Conservation (phyloP, 2,797 vertebrate genomes). For the Parambassis ranga region DNA sequence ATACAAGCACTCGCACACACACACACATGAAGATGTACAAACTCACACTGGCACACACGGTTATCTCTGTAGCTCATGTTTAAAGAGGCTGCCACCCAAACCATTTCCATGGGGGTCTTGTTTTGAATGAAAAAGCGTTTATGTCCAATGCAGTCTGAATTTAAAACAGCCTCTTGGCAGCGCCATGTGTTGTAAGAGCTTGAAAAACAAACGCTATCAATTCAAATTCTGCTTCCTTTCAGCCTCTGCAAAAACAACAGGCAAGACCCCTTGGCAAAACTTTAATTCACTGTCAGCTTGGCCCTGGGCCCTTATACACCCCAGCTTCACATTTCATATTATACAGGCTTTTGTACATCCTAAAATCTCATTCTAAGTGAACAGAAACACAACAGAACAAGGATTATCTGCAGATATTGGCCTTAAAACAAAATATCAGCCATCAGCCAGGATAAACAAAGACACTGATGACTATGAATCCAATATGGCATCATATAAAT, state of each 20-base stretch:
- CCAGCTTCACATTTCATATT: not conserved
- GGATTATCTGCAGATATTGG: too few species aligned
- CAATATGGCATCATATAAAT: too few species aligned
- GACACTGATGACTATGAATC: too few species aligned
- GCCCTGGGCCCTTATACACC: not conserved
- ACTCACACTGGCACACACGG: conserved; percentile 20
- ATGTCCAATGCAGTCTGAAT: conserved; percentile 47
- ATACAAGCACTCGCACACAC: not conserved
- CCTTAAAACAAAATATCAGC: too few species aligned
- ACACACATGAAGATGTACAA: conserved; percentile 15
- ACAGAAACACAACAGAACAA: not conserved
- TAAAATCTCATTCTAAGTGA: not conserved
- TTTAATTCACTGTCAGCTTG: not conserved
- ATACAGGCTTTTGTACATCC: not conserved
- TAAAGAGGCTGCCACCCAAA: conserved; percentile 46
- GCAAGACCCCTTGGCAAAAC: not conserved
- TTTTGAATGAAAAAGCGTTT: conserved; percentile 58
- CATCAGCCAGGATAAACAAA: too few species aligned
- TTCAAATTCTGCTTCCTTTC: conserved; percentile 18
- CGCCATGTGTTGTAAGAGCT: not conserved
- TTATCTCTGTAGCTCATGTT: conserved; percentile 53
- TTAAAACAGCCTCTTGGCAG: conserved; percentile 35
- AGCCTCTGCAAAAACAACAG: conserved; percentile 16
- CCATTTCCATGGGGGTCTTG: conserved; percentile 36
- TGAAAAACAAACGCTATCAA: conserved; percentile 42